Evolutionary conservation across 2,888 invertebrate species (phyloP), one percentile per base, ranked within the genome.

Genomic region (Portevinia maculata): DNA sequence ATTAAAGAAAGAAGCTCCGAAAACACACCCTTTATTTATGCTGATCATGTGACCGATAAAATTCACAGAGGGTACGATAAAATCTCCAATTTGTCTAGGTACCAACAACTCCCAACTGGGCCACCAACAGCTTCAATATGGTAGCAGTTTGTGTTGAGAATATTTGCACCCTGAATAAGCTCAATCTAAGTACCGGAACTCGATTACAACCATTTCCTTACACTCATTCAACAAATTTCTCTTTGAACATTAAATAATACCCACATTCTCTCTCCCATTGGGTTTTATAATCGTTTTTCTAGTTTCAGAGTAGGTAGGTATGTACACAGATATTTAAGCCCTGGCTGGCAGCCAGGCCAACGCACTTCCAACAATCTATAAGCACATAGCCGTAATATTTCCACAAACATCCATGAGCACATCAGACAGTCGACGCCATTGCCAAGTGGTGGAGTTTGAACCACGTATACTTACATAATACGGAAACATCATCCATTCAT

Each of bases 311-410:
- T 24, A 24, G 24, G 5, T 24, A 24, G 3, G 5, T 24, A 24
- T 24, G 24, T 5, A 24, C 5, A 5, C 5, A 5, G 24, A 24
- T 24, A 24, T 24, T 5, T 53, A 32, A 30, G 30, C 41, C 55
- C 44, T 67, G 67, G 67, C 55, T 37, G 4, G 17, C n/a, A 67
- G 55, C 67, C 67, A 67, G 17, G 46, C 32, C 17, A 15, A 24
- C 55, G 28, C 46, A 67, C 21, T 21, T 9, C 55, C 21, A 21
- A 55, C 21, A 44, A 9, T 34, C 44, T 11, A 3, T n/a, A 5
- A 17, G 11, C 30, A 32, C n/a, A 17, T 15, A 30, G 15, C 28
- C 21, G 9, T 37, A 24, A 4, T 34, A 1, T 19, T 39, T 44
- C 17, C n/a, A 41, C 30, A 65, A 13, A 30, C 39, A 19, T 21